These are phyloP conservation scores for Ectemnius cavifrons DNA, from an alignment of 2,888 invertebrate species.

Conservation along the genomic window DNA sequence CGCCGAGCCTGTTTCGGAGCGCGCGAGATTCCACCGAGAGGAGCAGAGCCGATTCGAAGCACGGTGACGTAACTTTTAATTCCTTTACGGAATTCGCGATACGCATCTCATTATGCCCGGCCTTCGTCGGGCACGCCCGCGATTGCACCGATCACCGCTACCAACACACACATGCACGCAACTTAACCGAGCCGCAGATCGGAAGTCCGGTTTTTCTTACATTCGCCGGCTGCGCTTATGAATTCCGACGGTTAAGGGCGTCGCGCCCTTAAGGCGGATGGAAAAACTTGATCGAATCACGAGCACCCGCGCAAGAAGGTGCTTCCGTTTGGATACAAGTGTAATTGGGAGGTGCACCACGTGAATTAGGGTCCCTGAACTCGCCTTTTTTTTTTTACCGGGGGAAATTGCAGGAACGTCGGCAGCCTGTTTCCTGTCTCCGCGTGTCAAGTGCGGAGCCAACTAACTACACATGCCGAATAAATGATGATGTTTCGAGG, in stretches of 20 bases:
- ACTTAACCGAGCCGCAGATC: neutral
- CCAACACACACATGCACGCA: too few relatives aligned
- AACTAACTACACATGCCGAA: conserved; percentile 6
- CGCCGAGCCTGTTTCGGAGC: too few relatives aligned
- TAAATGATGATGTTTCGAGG: conserved; percentile 3
- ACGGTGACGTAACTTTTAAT: neutral
- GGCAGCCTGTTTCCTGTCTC: conserved; percentile 52
- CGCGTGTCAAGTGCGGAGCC: conserved; percentile 25
- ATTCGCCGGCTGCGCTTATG: conserved; percentile 21
- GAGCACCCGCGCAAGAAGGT: conserved; percentile 41
- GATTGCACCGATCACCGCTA: neutral
- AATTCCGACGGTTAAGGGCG: conserved; percentile 19
- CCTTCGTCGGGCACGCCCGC: neutral
- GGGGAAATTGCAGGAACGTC: conserved; percentile 44
- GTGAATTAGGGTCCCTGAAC: conserved; percentile 50
- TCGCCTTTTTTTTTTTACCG: conserved; percentile 24
- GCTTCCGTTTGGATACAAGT: conserved; percentile 54
- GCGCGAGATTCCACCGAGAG: too few relatives aligned
- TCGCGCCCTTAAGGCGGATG: conserved; percentile 15
- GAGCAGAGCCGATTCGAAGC: too few relatives aligned
- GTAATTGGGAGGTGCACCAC: conserved; percentile 55
- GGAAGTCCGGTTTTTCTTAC: neutral
- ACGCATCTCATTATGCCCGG: conserved; percentile 1
- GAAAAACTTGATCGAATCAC: conserved; percentile 55
- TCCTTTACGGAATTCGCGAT: neutral